Evolutionary conservation across 2,888 invertebrate genomes (phyloP).

Genomic region (Busseola fusca): DNA sequence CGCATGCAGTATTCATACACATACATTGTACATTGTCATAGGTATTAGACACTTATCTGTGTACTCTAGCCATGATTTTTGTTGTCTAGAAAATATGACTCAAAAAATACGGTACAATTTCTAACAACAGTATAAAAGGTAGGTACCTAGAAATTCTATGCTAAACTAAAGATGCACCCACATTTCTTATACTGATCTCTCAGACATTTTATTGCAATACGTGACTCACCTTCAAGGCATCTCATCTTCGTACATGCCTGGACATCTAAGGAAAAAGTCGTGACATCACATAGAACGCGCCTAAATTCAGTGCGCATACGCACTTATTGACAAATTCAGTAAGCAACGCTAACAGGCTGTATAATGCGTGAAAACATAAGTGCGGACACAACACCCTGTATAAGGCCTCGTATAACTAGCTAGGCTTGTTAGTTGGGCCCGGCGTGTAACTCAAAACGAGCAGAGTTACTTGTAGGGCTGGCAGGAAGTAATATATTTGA

Average conservation of each 20-base stretch:
- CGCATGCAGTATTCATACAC: too few species aligned
- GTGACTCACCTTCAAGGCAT: constrained; percentile 45
- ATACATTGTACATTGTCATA: too few species aligned
- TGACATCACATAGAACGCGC: constrained; percentile 53
- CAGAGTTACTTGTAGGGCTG: constrained; percentile 50
- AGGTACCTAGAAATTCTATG: neutral
- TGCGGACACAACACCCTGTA: constrained; percentile 61
- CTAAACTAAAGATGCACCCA: constrained; percentile 17
- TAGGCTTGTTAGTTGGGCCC: constrained; percentile 69
- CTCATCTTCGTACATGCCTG: constrained; percentile 48
- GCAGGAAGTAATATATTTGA: neutral
- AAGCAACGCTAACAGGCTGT: constrained; percentile 59
- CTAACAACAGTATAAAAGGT: neutral
- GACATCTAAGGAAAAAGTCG: constrained; percentile 59
- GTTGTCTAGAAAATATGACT: neutral
- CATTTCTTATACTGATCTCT: constrained; percentile 35
- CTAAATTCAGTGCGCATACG: constrained; percentile 58
- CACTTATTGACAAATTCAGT: constrained; percentile 62
- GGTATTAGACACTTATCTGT: neutral
- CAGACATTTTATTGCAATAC: constrained; percentile 50
- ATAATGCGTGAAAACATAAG: constrained; percentile 61
- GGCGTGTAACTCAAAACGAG: constrained; percentile 72
- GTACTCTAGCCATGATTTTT: too few species aligned
- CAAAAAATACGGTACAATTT: neutral
- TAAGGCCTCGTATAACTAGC: constrained; percentile 65